Conservation (phyloP, 1,140 invertebrate genomes). For the Pseudobourletiella spinata region DNA sequence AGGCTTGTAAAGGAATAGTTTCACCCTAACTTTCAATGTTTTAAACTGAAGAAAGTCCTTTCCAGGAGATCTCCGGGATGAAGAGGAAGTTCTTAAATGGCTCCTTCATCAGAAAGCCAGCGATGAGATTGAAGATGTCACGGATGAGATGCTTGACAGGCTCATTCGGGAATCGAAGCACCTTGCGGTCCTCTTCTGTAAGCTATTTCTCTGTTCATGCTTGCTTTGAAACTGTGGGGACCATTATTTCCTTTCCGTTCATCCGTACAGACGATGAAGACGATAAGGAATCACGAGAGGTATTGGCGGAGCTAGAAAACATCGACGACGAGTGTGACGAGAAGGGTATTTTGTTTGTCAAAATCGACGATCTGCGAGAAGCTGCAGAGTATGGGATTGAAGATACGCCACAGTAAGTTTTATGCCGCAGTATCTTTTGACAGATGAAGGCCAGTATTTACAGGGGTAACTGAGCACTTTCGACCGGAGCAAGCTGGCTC, state of each 20-base stretch:
- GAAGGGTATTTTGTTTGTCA: slow-evolving; percentile 65
- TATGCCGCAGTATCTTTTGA: too few relatives aligned
- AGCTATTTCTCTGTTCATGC: slow-evolving; percentile 43
- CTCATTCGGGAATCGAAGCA: slow-evolving; percentile 79
- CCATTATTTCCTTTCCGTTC: neutral
- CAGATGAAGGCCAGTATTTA: too few relatives aligned
- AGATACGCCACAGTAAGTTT: slow-evolving; percentile 58
- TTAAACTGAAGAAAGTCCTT: slow-evolving; percentile 40
- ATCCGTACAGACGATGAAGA: slow-evolving; percentile 72
- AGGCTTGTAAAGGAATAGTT: neutral
- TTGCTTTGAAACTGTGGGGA: neutral
- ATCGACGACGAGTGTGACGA: slow-evolving; percentile 90
- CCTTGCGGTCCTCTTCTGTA: slow-evolving; percentile 86
- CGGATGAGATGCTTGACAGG: slow-evolving; percentile 84
- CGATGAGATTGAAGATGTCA: slow-evolving; percentile 91
- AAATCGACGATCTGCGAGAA: slow-evolving; percentile 83
- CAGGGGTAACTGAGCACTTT: too few relatives aligned
- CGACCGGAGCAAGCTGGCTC: too few relatives aligned
- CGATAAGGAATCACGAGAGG: slow-evolving; percentile 73
- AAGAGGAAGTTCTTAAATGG: slow-evolving; percentile 84
- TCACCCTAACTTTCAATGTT: neutral
- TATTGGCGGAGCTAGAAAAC: slow-evolving; percentile 82
- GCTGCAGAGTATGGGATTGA: slow-evolving; percentile 85
- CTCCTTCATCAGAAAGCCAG: slow-evolving; percentile 18
- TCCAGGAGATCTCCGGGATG: slow-evolving; percentile 84